Evolutionary conservation across 2,888 invertebrate species (phyloP).

Genomic region (Apoda limacodes): DNA sequence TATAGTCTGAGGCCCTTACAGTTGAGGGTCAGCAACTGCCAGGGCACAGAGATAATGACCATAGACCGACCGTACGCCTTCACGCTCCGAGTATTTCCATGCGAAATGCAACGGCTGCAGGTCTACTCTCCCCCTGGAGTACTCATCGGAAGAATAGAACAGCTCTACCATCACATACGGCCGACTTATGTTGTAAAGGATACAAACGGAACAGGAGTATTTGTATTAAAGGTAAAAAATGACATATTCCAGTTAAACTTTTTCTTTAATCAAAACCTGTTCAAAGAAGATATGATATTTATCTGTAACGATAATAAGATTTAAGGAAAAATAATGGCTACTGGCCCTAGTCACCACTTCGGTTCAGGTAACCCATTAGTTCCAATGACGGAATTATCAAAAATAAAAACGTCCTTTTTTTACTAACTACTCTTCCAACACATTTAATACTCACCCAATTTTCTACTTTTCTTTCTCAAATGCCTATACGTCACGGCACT

Average conservation of each 20-base stretch:
- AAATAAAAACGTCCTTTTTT: no score
- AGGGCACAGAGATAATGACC: slow-evolving; percentile 74
- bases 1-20: slow-evolving; percentile 47
- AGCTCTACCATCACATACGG: slow-evolving; percentile 77
- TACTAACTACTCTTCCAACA: no score
- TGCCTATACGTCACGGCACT: no score
- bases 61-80: slow-evolving; percentile 83
- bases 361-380: no score
- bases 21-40: slow-evolving; percentile 34
- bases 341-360: no score
- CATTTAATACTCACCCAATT: no score
- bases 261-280: no score
- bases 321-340: no score
- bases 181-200: slow-evolving; percentile 80
- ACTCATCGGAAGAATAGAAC: slow-evolving; percentile 76
- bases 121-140: slow-evolving; percentile 78
- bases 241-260: no score
- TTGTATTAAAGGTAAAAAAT: no score
- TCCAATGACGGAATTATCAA: no score
- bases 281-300: not conserved
- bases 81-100: slow-evolving; percentile 83
- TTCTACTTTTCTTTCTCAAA: no score
- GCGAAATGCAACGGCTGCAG: slow-evolving; percentile 79
- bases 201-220: slow-evolving; percentile 74
- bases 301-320: not conserved